Percentiles rank a stretch among this genome's conserved stretches.
Evolutionary conservation across 1,140 invertebrate genomes (phyloP).

Genomic region (Mya arenaria): DNA sequence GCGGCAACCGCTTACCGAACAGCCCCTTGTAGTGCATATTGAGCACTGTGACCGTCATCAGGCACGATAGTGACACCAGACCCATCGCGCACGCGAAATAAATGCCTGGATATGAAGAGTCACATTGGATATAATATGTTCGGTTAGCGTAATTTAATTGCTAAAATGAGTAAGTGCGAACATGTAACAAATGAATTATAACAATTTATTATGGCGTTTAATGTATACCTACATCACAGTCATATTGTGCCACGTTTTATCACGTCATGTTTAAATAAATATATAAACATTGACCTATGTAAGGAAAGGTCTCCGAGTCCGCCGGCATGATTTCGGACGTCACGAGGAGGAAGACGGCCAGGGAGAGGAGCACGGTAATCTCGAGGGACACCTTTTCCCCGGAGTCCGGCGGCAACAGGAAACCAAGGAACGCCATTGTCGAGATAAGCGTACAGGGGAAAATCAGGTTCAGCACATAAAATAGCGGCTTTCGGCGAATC

Average conservation of each 20-base stretch:
- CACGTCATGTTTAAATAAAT: no score
- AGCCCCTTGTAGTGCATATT: constrained; percentile 84
- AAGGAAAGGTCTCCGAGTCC: constrained; percentile 91
- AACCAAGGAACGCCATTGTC: constrained; percentile 92
- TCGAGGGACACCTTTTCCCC: constrained; percentile 86
- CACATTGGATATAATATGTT: no score
- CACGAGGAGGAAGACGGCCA: constrained; percentile 84
- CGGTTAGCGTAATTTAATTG: no score
- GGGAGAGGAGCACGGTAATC: constrained; percentile 85
- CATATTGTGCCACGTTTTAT: no score
- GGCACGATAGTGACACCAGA: constrained; percentile 69
- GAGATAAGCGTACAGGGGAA: constrained; percentile 82
- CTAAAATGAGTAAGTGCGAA: no score
- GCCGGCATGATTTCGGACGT: constrained; percentile 96
- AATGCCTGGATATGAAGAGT: constrained; percentile 64
- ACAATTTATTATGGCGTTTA: no score
- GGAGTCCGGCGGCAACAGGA: constrained; percentile 83
- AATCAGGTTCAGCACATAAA: constrained; percentile 88
- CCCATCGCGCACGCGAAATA: constrained; percentile 73
- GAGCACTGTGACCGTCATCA: constrained; percentile 80
- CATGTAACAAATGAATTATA: no score
- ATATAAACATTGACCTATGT: constrained; percentile 79
- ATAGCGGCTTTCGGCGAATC: constrained; percentile 96
- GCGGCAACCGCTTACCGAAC: constrained; percentile 81
- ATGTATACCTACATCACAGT: no score